Evolutionary conservation across 1,140 invertebrate species (phyloP).

Genomic region (Zaprionus nigranus): DNA sequence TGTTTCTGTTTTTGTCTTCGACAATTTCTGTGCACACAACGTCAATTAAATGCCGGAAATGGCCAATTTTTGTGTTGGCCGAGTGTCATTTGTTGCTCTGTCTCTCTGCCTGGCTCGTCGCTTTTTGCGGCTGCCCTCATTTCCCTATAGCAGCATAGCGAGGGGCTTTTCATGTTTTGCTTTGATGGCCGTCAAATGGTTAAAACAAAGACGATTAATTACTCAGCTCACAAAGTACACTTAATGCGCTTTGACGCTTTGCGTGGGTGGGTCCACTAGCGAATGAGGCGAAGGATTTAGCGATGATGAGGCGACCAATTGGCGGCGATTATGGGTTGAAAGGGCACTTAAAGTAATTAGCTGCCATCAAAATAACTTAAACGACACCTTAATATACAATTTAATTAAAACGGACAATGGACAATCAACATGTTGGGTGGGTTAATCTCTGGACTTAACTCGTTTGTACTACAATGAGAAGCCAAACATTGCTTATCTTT

Average conservation of each 20-base stretch:
- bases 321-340: slow-evolving; percentile 20
- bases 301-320: slow-evolving; percentile 53
- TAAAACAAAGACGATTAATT: slow-evolving; percentile 71
- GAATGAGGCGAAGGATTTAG: slow-evolving; percentile 41
- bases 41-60: slow-evolving; percentile 81
- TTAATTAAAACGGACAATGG: slow-evolving; percentile 7
- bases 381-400: slow-evolving; percentile 16
- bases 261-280: slow-evolving; percentile 33
- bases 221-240: slow-evolving; percentile 64
- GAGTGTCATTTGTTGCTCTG: slow-evolving; percentile 38
- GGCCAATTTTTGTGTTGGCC: slow-evolving; percentile 73
- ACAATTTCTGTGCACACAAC: slow-evolving; percentile 67
- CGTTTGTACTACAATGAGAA: neutral
- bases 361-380: slow-evolving; percentile 7
- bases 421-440: slow-evolving; percentile 2
- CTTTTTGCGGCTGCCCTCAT: slow-evolving; percentile 62
- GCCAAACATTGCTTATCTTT: slow-evolving; percentile 22
- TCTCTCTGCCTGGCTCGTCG: slow-evolving; percentile 22
- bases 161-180: slow-evolving; percentile 72
- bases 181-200: slow-evolving; percentile 68
- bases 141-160: slow-evolving; percentile 34
- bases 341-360: slow-evolving; percentile 29
- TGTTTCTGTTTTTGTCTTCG: slow-evolving; percentile 57
- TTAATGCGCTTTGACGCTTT: slow-evolving; percentile 72
- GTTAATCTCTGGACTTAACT: slow-evolving; percentile 10